Evolutionary conservation across 2,113 vertebrate species (phyloP), one percentile per base, ranked within the genome.

Genomic region (Telmatochromis bifrenatus): DNA sequence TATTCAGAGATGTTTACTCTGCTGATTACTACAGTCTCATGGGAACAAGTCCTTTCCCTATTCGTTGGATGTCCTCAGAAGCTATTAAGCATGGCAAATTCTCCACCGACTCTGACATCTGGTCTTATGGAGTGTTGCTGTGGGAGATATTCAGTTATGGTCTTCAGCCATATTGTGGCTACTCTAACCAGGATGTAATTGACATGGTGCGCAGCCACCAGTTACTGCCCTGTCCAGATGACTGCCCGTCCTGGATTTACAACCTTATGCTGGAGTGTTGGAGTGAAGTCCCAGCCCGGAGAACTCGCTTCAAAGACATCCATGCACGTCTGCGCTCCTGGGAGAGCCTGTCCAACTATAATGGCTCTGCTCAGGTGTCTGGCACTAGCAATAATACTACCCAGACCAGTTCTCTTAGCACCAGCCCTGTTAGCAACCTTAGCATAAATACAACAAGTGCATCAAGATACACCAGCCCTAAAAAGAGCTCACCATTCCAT

Each of bases 71-170:
- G 98, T 97, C 98, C 5, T 97, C 98, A 2, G 99, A 99, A 90
- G 98, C 98, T 9, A 97, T 99, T n/a, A 95, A 96, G 90, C 99
- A 98, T 4, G 98, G 98, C 54, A 99, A 98, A 91, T 98, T 99
- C 91, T 98, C 98, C 60, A 95, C 97, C 3, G 98, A 99, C 95
- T 99, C 99, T 0, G 98, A 99, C 95, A 97, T 99, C 93, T 99
- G 99, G 99, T 97, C 99, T 8, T 99, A 98, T 0, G 98, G 99
- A 2, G 98, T 99, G 84, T 94, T 99, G 58, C 89, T 99, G 35
- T 99, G 99, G 99, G 99, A 99, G 96, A 98, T 98, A 73, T 99
- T 98, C 94, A 99, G 98, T 94, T 99, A 99, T 2, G 99, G 99
- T 84, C 96, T 99, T 88, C 99, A 99, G 94, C 99, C 99, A 3